These are phyloP conservation scores for Drosophila gunungcola DNA, from an alignment of 1,140 invertebrate species.

Conservation along the genomic window DNA sequence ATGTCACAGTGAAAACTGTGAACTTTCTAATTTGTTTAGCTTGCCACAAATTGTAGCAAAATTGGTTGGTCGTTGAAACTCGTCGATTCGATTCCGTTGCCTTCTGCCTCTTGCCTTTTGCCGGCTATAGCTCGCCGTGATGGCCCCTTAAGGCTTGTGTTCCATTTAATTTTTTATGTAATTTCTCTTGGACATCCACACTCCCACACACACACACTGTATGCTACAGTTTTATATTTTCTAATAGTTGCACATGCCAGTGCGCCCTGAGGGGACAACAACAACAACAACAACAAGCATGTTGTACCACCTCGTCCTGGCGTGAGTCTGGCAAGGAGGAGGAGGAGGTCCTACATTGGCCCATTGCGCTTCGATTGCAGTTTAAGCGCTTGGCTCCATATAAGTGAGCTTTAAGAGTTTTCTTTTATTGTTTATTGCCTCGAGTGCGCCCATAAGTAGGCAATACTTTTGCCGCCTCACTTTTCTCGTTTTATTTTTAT, in stretches of 20 bases:
- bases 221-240: slow-evolving; percentile 40
- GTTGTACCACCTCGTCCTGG: background rate
- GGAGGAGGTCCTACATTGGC: slow-evolving; percentile 5
- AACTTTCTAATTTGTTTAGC: slow-evolving; percentile 21
- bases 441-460: slow-evolving; percentile 54
- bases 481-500: background rate
- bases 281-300: background rate
- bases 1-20: slow-evolving; percentile 2
- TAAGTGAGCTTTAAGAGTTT: slow-evolving; percentile 53
- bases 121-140: background rate
- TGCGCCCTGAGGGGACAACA: slow-evolving; percentile 29
- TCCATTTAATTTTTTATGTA: slow-evolving; percentile 52
- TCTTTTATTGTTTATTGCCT: slow-evolving; percentile 63
- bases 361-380: slow-evolving; percentile 59
- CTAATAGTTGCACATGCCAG: slow-evolving; percentile 63
- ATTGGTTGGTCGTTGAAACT: slow-evolving; percentile 9
- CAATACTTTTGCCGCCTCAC: slow-evolving; percentile 25
- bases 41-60: slow-evolving; percentile 14
- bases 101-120: background rate
- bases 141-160: slow-evolving; percentile 26
- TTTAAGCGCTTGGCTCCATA: slow-evolving; percentile 26
- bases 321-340: slow-evolving; percentile 1
- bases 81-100: slow-evolving; percentile 3
- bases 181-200: slow-evolving; percentile 29
- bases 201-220: background rate